Percentiles rank a stretch among this genome's conserved stretches.
Evolutionary conservation across 2,113 vertebrate genomes (phyloP).

Genomic region (Trematocara macrostoma): DNA sequence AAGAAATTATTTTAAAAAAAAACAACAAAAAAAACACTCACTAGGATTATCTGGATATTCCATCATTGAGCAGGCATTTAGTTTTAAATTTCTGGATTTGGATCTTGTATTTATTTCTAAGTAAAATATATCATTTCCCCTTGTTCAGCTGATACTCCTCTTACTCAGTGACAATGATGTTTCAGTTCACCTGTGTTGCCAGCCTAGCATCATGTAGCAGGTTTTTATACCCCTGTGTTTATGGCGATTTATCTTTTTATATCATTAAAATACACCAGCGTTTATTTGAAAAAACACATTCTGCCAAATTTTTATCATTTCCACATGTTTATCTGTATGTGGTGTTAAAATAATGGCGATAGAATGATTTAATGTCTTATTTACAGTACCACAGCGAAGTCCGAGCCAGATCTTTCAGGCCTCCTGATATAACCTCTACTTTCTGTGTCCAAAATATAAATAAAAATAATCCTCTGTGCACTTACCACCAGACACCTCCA

Average conservation of each 20-base stretch:
- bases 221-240: background rate
- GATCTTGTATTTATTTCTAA: background rate
- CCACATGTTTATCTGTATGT: background rate
- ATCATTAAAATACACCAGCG: background rate
- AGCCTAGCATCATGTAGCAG: background rate
- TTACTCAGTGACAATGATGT: background rate
- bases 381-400: rapidly evolving
- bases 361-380: background rate
- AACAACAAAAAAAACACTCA: rapidly evolving
- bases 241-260: background rate
- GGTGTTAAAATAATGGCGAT: background rate
- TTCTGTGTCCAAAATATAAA: background rate
- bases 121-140: rapidly evolving
- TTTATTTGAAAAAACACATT: background rate
- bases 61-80: background rate
- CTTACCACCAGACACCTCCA: conserved; percentile 94
- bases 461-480: background rate
- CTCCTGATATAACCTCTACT: background rate
- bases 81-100: background rate
- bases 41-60: background rate
- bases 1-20: rapidly evolving
- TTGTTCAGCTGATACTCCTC: background rate
- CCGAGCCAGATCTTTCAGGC: background rate
- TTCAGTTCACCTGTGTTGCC: background rate
- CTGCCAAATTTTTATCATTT: background rate